Base-by-base conservation (phyloP, 2,113 vertebrate species). In the Ceyx melanurus region DNA sequence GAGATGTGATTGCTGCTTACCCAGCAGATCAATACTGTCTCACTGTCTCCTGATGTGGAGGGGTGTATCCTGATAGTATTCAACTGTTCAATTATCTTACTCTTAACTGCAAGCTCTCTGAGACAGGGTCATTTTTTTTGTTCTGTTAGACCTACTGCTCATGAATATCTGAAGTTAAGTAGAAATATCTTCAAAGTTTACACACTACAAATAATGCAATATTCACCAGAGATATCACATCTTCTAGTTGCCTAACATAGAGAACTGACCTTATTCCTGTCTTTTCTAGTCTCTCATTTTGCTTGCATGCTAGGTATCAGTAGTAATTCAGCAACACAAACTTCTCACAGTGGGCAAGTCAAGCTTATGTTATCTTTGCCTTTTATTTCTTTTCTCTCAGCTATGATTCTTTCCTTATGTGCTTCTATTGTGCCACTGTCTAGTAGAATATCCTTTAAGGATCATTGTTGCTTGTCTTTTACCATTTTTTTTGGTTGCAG, bases 1-100 rank as follows among this genome's bases (percentile, higher is more conserved):
- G 93, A 92, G 85, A 94, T 86, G 79, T 82, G 92, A 93, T 86
- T 94, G 88, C 73, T 96, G 94, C 96, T 94, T 93, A 92, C 88
- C 82, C 60, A 93, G 82, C 90, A 96, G 57, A 96, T 93, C 94
- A 83, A 96, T 95, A 93, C 65, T 74, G 70, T 89, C 94, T 94
- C 76, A 71, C 75, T 92, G 57, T 15, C 26, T 85, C 66, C 67
- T 88, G 86, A 81, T 88, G 65, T 56, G 46, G 51, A 89, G 42
- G 79, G 72, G 50, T 91, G 46, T 89, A 92, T 64, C 65, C 68
- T 88, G 68, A 78, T 71, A 72, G 61, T 53, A 86, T 83, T 88
- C 79, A 75, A 40, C 88, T 64, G 57, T 81, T 75, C 10, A 2
- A 88, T 83, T 92, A 86, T 45, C 57, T 86, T 88, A 70, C 60